Base-by-base conservation (phyloP, 2,113 vertebrate genomes). In the Odontophorus gujanensis region DNA sequence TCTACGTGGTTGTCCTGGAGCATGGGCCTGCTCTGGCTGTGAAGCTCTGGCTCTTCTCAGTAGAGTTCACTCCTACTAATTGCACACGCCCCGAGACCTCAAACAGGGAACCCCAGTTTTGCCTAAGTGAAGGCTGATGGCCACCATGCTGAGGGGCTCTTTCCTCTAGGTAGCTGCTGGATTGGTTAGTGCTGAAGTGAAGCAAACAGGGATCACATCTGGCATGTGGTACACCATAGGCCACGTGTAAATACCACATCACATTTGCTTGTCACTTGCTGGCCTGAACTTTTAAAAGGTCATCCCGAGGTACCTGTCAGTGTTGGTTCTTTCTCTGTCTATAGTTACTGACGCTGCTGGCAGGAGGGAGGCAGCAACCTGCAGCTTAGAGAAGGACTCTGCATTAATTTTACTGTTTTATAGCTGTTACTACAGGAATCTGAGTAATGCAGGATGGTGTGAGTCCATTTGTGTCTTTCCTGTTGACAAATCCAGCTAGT, bases 41-140 rank as follows among this genome's bases (percentile, higher is more conserved):
- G 85, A 91, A 91, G 69, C 61, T 94, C 82, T 95, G 82, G 65
- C 72, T 95, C 51, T 63, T 93, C 75, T 95, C 61, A 65, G 51
- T 68, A 75, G 43, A 92, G 34, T 83, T 92, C 77, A 43, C 26
- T 92, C 57, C 79, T 88, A 43, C 87, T 94, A 91, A 92, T 90
- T 73, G 36, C 19, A 57, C n/a, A 6, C 6, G 2, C 30, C 38
- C 58, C 26, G 16, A 28, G 48, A 26, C 51, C 43, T 93, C 83
- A 58, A 38, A 51, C 24, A 68, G 65, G 75, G 76, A 91, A 6
- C 30, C 43, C 40, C 61, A 42, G 0, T 48, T 91, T 91, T 62
- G 88, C 61, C 82, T 58, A 76, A 4, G 11, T 9, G 5, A 22
- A 78, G 25, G 10, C 24, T 30, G 20, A n/a, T 45, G 69, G 53